phyloP scores from a whole-genome alignment of 2,797 vertebrate genomes.

The Cuniculus paca region DNA sequence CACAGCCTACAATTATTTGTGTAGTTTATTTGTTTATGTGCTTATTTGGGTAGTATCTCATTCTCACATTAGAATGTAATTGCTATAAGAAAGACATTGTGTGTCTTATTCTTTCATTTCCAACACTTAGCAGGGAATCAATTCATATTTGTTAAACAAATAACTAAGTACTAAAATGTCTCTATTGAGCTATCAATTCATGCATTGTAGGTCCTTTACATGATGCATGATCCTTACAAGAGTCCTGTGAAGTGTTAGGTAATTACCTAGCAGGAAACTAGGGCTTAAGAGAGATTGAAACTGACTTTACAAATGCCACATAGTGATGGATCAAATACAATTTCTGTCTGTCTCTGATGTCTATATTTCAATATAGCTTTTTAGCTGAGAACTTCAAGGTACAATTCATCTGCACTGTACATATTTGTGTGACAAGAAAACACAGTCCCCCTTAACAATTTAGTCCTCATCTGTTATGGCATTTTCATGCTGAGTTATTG shows the following conservation, averaged over 20 bases:
- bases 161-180: not conserved
- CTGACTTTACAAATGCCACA: not conserved
- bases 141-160: not conserved
- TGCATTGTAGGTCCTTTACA: not conserved
- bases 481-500: constrained; percentile 55
- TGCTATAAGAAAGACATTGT: not conserved
- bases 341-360: constrained; percentile 1
- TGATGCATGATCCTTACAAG: not conserved
- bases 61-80: not conserved
- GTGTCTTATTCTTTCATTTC: not conserved
- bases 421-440: constrained; percentile 52
- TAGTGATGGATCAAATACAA: not conserved
- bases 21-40: not conserved
- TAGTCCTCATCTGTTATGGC: not conserved
- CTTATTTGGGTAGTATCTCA: not conserved
- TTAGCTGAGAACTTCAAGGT: constrained; percentile 33
- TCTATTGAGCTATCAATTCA: not conserved
- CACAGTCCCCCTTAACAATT: constrained; percentile 3
- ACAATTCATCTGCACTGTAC: constrained; percentile 21
- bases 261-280: not conserved
- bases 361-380: constrained; percentile 43
- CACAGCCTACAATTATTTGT: not conserved
- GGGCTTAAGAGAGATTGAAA: not conserved
- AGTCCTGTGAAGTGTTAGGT: not conserved
- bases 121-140: not conserved